A percentile compares a stretch with the other conserved stretches of the same genome.
These are phyloP conservation scores for Tenualosa thibaudeaui DNA, from an alignment of 2,797 vertebrate genomes.

Conservation along the genomic window DNA sequence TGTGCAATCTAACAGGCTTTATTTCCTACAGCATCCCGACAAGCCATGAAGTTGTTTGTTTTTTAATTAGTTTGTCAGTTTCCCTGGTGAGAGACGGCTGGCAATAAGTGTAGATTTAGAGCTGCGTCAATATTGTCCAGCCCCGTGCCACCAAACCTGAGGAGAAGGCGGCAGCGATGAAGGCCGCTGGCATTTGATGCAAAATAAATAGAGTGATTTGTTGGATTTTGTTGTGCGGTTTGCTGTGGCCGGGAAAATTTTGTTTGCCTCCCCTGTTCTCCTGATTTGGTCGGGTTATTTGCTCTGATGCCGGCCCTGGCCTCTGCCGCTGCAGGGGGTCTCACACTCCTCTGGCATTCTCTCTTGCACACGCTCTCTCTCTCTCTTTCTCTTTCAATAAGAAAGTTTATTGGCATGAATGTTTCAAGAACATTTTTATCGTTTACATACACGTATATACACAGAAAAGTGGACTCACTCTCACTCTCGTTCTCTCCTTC, in stretches of 20 bases:
- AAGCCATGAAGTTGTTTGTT: slow-evolving; percentile 79
- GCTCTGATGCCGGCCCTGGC: slow-evolving; percentile 52
- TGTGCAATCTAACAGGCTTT: slow-evolving; percentile 78
- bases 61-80: slow-evolving; percentile 81
- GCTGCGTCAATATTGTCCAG: slow-evolving; percentile 78
- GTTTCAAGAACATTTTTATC: too few species aligned
- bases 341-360: background rate
- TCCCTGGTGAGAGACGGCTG: slow-evolving; percentile 67
- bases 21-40: slow-evolving; percentile 72
- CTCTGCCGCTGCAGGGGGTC: slow-evolving; percentile 39
- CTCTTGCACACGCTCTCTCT: background rate
- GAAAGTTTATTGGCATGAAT: too few species aligned
- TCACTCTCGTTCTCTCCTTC: background rate
- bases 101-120: slow-evolving; percentile 79
- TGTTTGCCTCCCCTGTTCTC: slow-evolving; percentile 74
- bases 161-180: slow-evolving; percentile 35
- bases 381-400: background rate
- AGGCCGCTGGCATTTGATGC: slow-evolving; percentile 80
- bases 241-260: slow-evolving; percentile 70
- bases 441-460: too few species aligned
- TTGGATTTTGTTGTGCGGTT: slow-evolving; percentile 77
- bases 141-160: slow-evolving; percentile 74
- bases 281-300: slow-evolving; percentile 77
- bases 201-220: slow-evolving; percentile 84
- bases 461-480: background rate